Evolutionary conservation across 2,113 vertebrate species (phyloP).

Genomic region (Plecturocebus donacophilus): DNA sequence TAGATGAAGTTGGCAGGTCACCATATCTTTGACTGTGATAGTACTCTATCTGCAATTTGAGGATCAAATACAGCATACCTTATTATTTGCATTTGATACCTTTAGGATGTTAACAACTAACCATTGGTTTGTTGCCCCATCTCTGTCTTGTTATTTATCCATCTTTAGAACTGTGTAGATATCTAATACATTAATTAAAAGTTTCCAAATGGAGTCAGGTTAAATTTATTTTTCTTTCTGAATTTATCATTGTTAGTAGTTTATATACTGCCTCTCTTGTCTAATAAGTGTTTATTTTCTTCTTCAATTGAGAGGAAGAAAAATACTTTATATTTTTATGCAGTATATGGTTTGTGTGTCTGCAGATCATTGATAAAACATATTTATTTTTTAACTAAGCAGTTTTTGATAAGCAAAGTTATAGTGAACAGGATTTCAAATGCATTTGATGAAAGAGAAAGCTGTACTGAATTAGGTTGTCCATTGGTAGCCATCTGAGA

Average conservation of each 20-base stretch:
- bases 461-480: not conserved
- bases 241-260: constrained; percentile 23
- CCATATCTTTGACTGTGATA: not conserved
- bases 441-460: not conserved
- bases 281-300: not conserved
- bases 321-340: constrained; percentile 20
- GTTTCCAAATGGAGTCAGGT: not conserved
- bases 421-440: not conserved
- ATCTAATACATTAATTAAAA: constrained; percentile 22
- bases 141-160: constrained; percentile 17
- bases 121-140: not conserved
- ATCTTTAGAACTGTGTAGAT: constrained; percentile 24
- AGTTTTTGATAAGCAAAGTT: constrained; percentile 34
- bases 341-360: not conserved
- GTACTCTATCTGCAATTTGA: not conserved
- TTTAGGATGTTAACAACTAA: not conserved
- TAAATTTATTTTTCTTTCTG: constrained; percentile 18
- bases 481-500: not conserved
- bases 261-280: not conserved
- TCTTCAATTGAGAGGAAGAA: not conserved
- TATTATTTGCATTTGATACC: not conserved
- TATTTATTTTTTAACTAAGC: not conserved
- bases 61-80: not conserved
- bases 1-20: not conserved
- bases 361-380: not conserved